phyloP scores from a whole-genome alignment of 1,140 invertebrate genomes.

The Forficula auricularia region DNA sequence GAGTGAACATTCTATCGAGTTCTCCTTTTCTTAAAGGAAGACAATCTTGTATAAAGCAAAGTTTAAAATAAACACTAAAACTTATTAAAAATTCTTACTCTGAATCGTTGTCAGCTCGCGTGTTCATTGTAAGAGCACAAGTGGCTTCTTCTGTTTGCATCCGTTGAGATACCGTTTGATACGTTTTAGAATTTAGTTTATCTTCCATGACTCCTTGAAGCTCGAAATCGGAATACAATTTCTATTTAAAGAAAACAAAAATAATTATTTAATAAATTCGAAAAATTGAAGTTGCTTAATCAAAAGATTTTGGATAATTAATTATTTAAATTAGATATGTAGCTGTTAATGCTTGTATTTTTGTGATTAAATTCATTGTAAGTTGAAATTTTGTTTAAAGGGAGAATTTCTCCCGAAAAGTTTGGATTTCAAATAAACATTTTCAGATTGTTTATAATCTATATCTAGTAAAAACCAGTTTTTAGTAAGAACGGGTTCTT shows the following conservation, averaged over 20 bases:
- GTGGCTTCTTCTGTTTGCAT: constrained; percentile 95
- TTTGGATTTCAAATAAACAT: too few relatives aligned
- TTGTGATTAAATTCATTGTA: background rate
- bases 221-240: constrained; percentile 98
- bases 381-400: too few relatives aligned
- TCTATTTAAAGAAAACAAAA: constrained; percentile 40
- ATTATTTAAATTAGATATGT: background rate
- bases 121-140: constrained; percentile 69
- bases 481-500: too few relatives aligned
- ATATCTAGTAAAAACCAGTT: too few relatives aligned
- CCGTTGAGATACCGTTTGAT: constrained; percentile 79
- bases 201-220: constrained; percentile 96
- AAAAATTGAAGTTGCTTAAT: background rate
- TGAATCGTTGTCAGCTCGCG: constrained; percentile 20
- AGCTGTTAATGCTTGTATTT: background rate
- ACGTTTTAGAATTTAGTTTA: constrained; percentile 90
- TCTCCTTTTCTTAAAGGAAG: too few relatives aligned
- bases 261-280: background rate
- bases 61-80: too few relatives aligned
- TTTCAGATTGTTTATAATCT: too few relatives aligned
- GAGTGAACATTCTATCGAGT: too few relatives aligned
- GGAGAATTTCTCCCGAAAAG: too few relatives aligned
- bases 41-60: too few relatives aligned
- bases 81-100: constrained; percentile 18
- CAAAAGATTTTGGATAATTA: background rate